Evolutionary conservation across 2,888 invertebrate genomes (phyloP).

Genomic region (Phasia obesa): DNA sequence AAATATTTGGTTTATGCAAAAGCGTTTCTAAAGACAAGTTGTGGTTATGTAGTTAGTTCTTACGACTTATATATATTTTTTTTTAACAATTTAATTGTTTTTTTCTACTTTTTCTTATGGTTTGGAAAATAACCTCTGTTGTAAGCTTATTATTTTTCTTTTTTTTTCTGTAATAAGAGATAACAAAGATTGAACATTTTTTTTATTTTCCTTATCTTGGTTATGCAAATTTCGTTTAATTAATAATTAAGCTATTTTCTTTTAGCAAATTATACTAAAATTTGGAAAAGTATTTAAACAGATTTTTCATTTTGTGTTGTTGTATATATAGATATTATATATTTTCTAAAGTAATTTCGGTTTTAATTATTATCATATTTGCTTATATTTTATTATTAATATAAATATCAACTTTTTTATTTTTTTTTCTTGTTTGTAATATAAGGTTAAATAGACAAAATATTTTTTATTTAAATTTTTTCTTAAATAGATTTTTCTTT

Average conservation of each 20-base stretch:
- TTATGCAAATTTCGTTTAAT: slow-evolving; percentile 34
- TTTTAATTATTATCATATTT: slow-evolving; percentile 67
- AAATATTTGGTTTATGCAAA: slow-evolving; percentile 70
- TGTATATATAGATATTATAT: slow-evolving; percentile 7
- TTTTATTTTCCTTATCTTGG: slow-evolving; percentile 7
- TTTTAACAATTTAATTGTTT: slow-evolving; percentile 62
- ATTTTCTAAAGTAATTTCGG: slow-evolving; percentile 58
- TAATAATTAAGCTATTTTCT: slow-evolving; percentile 62
- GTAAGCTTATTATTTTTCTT: slow-evolving; percentile 9
- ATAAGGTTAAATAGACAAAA: slow-evolving; percentile 67
- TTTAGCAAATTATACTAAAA: slow-evolving; percentile 62
- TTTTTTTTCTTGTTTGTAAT: too few relatives aligned
- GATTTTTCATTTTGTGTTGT: slow-evolving; percentile 11
- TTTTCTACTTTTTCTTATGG: slow-evolving; percentile 9
- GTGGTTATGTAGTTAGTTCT: slow-evolving; percentile 21
- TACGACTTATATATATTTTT: slow-evolving; percentile 21
- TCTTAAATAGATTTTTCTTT: slow-evolving; percentile 4
- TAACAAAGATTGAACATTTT: slow-evolving; percentile 29
- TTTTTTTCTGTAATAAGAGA: neutral
- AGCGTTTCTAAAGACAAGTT: slow-evolving; percentile 64
- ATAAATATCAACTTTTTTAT: slow-evolving; percentile 56
- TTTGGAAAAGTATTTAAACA: slow-evolving; percentile 43
- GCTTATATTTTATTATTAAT: slow-evolving; percentile 56
- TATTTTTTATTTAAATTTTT: slow-evolving; percentile 53
- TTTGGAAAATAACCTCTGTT: slow-evolving; percentile 35